Conservation (phyloP, 2,888 invertebrate genomes). For the Spisula subtruncata region DNA sequence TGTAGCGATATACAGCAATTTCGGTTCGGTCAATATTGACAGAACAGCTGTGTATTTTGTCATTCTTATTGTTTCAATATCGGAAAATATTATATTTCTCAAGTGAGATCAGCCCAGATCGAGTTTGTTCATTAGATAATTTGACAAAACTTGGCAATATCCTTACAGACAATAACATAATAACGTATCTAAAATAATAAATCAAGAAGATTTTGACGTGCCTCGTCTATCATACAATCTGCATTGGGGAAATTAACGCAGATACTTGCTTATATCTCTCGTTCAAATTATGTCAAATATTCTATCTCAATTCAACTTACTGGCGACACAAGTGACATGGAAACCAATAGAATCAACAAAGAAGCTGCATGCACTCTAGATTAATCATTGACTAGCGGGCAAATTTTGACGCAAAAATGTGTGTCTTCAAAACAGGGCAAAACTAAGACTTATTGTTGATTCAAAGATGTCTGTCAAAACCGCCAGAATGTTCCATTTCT, state of each 20-base stretch:
- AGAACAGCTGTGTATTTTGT: not conserved
- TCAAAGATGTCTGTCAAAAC: no score
- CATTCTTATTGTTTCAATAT: conserved; percentile 3
- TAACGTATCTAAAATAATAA: conserved; percentile 3
- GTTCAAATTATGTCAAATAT: not conserved
- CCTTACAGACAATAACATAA: conserved; percentile 6
- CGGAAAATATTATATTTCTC: not conserved
- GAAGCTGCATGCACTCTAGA: no score
- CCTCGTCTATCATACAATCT: not conserved
- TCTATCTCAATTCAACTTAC: no score
- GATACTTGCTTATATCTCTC: conserved; percentile 15
- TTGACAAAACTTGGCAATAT: conserved; percentile 17
- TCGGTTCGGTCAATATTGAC: not conserved
- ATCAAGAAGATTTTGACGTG: not conserved
- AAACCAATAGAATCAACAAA: no score
- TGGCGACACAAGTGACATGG: no score
- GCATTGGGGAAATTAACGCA: not conserved
- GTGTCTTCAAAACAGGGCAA: no score
- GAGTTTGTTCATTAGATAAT: not conserved
- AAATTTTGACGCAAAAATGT: no score
- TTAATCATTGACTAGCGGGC: no score
- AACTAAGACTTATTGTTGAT: no score
- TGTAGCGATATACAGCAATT: not conserved
- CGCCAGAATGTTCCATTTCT: no score
- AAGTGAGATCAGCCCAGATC: not conserved